These are phyloP conservation scores for Drosophila guanche DNA, from an alignment of 1,140 invertebrate genomes.

Conservation along the genomic window DNA sequence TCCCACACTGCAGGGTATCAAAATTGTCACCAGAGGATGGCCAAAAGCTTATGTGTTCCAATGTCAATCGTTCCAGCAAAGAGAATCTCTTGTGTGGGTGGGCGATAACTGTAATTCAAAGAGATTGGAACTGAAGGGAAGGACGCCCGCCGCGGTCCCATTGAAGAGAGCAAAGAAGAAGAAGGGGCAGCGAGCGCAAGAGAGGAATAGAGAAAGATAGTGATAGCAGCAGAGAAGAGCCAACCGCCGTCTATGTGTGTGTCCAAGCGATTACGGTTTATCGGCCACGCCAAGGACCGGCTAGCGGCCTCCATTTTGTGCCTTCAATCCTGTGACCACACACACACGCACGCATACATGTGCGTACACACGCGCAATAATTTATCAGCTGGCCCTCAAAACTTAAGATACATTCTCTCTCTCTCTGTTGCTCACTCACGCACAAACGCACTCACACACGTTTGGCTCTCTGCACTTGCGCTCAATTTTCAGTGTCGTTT, in stretches of 20 bases:
- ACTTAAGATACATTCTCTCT: not conserved
- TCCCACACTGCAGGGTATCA: too few relatives aligned
- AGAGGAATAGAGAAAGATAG: slow-evolving; percentile 13
- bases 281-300: slow-evolving; percentile 68
- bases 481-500: slow-evolving; percentile 66
- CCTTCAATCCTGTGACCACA: slow-evolving; percentile 46
- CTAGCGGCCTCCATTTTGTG: slow-evolving; percentile 50
- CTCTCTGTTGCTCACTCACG: slow-evolving; percentile 19
- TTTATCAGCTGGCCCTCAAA: slow-evolving; percentile 77
- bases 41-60: slow-evolving; percentile 20
- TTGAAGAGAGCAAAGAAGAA: slow-evolving; percentile 7
- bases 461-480: slow-evolving; percentile 36
- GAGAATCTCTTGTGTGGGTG: too few relatives aligned
- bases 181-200: slow-evolving; percentile 15
- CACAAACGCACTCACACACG: slow-evolving; percentile 17
- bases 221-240: slow-evolving; percentile 33
- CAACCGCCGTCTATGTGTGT: slow-evolving; percentile 43
- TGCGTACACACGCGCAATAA: slow-evolving; percentile 37
- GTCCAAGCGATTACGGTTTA: slow-evolving; percentile 78
- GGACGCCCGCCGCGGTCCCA: slow-evolving; percentile 13
- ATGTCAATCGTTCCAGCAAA: slow-evolving; percentile 27
- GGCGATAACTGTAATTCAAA: too few relatives aligned
- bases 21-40: too few relatives aligned
- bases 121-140: slow-evolving; percentile 8
- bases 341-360: slow-evolving; percentile 33